A percentile compares a stretch with the other conserved stretches of the same genome.
Evolutionary conservation across 2,888 invertebrate genomes (phyloP).

Genomic region (Brassicogethes aeneus): DNA sequence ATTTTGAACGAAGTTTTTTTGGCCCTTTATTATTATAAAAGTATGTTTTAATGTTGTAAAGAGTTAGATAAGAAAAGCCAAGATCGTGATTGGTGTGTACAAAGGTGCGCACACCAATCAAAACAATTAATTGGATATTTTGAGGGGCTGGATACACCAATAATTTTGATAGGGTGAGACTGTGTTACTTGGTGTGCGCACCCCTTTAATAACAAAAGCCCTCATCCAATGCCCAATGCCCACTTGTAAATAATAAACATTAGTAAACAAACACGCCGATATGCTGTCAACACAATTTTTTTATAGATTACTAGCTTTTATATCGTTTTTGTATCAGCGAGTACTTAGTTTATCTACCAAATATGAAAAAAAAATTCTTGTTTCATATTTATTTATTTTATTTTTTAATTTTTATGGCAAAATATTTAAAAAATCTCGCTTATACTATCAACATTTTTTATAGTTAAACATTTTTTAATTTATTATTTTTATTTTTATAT

Average conservation of each 20-base stretch:
- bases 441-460: not conserved
- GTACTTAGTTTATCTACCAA: too few species aligned
- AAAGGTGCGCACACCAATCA: slow-evolving; percentile 30
- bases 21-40: not conserved
- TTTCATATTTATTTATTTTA: too few species aligned
- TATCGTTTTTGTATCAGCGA: too few species aligned
- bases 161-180: slow-evolving; percentile 17
- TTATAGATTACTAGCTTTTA: too few species aligned
- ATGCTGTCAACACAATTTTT: too few species aligned
- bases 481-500: slow-evolving; percentile 1
- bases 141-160: not conserved
- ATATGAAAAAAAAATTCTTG: too few species aligned
- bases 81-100: slow-evolving; percentile 30
- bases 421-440: too few species aligned
- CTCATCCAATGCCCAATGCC: slow-evolving; percentile 10
- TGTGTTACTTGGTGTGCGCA: slow-evolving; percentile 38
- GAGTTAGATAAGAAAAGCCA: too few species aligned
- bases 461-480: not conserved
- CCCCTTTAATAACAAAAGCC: slow-evolving; percentile 18
- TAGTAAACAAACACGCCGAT: not conserved
- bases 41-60: too few species aligned
- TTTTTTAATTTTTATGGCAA: too few species aligned
- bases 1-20: not conserved
- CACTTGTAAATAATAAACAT: slow-evolving; percentile 2
- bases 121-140: not conserved